These are phyloP conservation scores for Vanacampus margaritifer DNA, from an alignment of 2,113 vertebrate genomes.

Conservation along the genomic window DNA sequence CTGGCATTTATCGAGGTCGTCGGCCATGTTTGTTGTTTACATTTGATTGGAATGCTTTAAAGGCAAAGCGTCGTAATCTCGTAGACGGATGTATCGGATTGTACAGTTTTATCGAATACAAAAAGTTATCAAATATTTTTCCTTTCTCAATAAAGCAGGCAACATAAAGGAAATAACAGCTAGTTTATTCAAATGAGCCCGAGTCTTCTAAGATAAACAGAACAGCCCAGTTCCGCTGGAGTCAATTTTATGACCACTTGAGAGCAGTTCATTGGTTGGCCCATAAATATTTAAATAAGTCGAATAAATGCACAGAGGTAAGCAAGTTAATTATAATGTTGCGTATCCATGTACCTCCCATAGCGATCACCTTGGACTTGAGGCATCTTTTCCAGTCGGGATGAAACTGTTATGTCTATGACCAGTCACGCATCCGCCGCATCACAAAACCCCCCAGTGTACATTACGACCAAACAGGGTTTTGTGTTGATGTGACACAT, in stretches of 20 bases:
- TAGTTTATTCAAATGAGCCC: no score
- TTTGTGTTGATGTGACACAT: slow-evolving; percentile 37
- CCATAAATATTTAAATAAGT: background rate
- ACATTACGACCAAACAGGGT: slow-evolving; percentile 38
- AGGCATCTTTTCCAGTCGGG: slow-evolving; percentile 14
- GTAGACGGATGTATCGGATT: background rate
- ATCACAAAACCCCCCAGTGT: slow-evolving; percentile 30
- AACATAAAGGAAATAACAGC: no score
- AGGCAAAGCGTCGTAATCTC: background rate
- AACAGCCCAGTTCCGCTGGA: background rate
- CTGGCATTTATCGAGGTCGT: background rate
- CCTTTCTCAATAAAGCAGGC: no score
- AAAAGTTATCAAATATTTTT: no score
- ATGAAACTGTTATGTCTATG: slow-evolving; percentile 53
- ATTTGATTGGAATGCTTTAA: background rate
- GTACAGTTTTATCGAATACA: no score
- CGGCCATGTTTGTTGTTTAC: background rate
- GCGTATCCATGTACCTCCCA: slow-evolving; percentile 4
- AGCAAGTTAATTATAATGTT: background rate
- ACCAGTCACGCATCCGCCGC: slow-evolving; percentile 34
- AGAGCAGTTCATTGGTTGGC: background rate
- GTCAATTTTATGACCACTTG: background rate
- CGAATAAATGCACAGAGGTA: background rate
- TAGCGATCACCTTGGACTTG: slow-evolving; percentile 20
- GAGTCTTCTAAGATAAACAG: background rate